These are phyloP conservation scores for Gila orcuttii DNA, from an alignment of 2,113 vertebrate genomes.

Conservation along the genomic window DNA sequence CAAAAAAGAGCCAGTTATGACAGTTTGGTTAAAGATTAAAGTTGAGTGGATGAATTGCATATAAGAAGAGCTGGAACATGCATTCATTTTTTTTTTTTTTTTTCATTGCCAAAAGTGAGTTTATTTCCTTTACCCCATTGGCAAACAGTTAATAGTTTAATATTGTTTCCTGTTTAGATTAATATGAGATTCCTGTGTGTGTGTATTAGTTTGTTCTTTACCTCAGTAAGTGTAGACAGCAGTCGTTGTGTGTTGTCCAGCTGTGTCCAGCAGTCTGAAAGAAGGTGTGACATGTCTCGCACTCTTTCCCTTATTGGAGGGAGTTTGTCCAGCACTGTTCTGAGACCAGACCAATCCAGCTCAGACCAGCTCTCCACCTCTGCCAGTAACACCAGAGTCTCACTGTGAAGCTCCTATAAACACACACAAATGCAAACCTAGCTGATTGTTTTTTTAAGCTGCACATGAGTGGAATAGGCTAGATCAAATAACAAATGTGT, in stretches of 20 bases:
- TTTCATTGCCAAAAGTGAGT: neutral
- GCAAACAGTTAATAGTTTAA: neutral
- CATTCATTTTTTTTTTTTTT: too few relatives aligned
- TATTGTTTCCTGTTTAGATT: neutral
- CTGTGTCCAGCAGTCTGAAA: constrained; percentile 82
- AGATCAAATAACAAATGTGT: neutral
- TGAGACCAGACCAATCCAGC: constrained; percentile 74
- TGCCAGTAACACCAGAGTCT: constrained; percentile 71
- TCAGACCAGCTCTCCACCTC: constrained; percentile 75
- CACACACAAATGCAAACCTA: neutral
- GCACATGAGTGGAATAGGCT: neutral
- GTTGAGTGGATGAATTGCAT: too few relatives aligned
- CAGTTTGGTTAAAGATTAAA: too few relatives aligned
- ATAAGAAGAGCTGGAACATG: too few relatives aligned
- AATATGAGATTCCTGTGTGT: neutral
- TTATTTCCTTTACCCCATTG: neutral
- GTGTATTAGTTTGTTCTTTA: constrained; percentile 33
- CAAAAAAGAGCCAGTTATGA: too few relatives aligned
- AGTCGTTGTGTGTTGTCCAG: constrained; percentile 83
- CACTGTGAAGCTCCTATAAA: constrained; percentile 74
- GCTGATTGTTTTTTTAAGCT: neutral
- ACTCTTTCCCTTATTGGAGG: constrained; percentile 76
- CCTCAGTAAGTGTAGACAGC: constrained; percentile 82
- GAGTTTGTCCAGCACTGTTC: constrained; percentile 70
- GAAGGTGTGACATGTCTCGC: constrained; percentile 76